phyloP scores from a whole-genome alignment of 2,797 vertebrate genomes.

The Catostomus latipinnis region DNA sequence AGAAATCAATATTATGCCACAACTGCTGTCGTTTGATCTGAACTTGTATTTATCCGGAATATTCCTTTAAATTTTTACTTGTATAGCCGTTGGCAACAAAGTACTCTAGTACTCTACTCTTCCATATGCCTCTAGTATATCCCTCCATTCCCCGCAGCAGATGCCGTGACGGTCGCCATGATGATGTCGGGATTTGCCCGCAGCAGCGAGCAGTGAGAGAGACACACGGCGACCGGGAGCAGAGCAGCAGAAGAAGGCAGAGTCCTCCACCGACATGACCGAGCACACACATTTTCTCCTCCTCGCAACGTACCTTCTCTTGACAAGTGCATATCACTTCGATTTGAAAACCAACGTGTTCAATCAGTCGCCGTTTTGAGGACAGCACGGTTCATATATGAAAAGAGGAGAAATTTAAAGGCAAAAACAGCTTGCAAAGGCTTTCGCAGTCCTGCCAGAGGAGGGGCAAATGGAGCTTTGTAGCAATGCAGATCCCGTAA shows the following conservation, averaged over 20 bases:
- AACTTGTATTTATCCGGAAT: neutral
- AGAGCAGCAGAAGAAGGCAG: slow-evolving; percentile 56
- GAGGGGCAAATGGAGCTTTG: slow-evolving; percentile 79
- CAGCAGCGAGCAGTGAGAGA: slow-evolving; percentile 75
- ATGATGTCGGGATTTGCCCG: slow-evolving; percentile 80
- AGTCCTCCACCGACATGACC: slow-evolving; percentile 72
- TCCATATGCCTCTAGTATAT: slow-evolving; percentile 61
- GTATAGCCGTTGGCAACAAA: neutral
- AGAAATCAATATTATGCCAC: no score
- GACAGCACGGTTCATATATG: slow-evolving; percentile 60
- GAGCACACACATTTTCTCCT: slow-evolving; percentile 61
- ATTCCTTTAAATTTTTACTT: neutral
- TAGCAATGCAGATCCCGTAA: slow-evolving; percentile 80
- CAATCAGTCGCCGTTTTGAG: slow-evolving; percentile 46
- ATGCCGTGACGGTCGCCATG: slow-evolving; percentile 80
- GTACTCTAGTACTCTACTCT: neutral
- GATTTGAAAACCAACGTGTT: slow-evolving; percentile 47
- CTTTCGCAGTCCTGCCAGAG: slow-evolving; percentile 76
- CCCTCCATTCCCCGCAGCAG: slow-evolving; percentile 77
- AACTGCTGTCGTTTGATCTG: no score
- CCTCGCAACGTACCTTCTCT: slow-evolving; percentile 65
- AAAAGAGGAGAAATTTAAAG: slow-evolving; percentile 73
- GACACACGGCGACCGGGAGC: slow-evolving; percentile 62
- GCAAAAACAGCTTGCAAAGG: slow-evolving; percentile 67
- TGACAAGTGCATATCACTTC: slow-evolving; percentile 58